Evolutionary conservation across 2,113 vertebrate genomes (phyloP).

Genomic region (Microcebus tavaratra): DNA sequence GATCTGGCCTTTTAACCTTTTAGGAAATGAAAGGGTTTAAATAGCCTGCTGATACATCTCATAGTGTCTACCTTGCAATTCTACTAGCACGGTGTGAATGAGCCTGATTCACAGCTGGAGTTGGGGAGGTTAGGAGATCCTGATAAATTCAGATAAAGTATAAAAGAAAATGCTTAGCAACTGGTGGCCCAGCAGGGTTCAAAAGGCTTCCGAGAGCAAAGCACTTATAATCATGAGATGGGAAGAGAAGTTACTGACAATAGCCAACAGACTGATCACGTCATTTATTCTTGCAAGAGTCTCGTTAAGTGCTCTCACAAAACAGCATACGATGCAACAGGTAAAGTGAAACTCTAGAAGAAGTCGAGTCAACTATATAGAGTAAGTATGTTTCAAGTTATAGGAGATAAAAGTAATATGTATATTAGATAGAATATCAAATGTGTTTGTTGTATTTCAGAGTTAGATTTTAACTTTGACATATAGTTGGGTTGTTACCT

Average conservation of each 20-base stretch:
- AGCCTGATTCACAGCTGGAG: conserved; percentile 58
- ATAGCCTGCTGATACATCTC: conserved; percentile 23
- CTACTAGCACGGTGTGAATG: conserved; percentile 54
- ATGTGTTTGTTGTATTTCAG: not conserved
- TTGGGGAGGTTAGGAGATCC: conserved; percentile 66
- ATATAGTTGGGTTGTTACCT: not conserved
- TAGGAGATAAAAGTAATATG: not conserved
- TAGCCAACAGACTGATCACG: not conserved
- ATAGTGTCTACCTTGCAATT: conserved; percentile 53
- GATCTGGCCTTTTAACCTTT: conserved; percentile 55
- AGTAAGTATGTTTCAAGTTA: not conserved
- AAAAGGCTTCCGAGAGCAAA: conserved; percentile 17
- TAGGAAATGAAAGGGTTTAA: conserved; percentile 74
- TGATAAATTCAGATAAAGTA: conserved; percentile 76
- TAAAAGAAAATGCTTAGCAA: conserved; percentile 74
- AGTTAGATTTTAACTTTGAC: not conserved
- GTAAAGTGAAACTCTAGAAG: not conserved
- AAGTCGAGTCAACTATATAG: not conserved
- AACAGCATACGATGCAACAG: not conserved
- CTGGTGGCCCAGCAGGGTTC: conserved; percentile 39
- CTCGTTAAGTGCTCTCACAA: not conserved
- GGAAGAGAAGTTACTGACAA: not conserved
- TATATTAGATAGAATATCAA: not conserved
- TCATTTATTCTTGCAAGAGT: not conserved
- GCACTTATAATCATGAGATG: not conserved